Base-by-base conservation (phyloP, 2,797 vertebrate genomes). In the Menidia menidia region DNA sequence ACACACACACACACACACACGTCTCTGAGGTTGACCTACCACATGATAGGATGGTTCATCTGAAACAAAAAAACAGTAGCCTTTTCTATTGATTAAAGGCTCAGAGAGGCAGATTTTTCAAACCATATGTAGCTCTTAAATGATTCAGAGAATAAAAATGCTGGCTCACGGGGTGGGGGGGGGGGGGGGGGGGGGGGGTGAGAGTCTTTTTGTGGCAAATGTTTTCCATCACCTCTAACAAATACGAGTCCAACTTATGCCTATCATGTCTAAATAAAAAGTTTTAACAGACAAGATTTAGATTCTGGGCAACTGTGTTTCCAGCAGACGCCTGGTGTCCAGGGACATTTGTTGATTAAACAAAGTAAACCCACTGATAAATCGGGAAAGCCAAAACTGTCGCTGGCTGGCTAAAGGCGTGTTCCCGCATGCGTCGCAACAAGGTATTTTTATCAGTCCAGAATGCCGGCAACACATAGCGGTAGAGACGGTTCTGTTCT, bases 41-140 rank as follows among this genome's bases (percentile, higher is more conserved):
- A 51, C 18, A 59, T 47, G 53, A 72, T 4, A 18, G n/a, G 31
- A 4, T 56, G 60, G 54, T 14, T 59, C 56, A 64, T 61, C 18
- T 35, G 39, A 57, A 54, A 33, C 3, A 51, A 66, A 39, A 73
- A 13, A 52, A n/a, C 33, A 31, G 19, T 68, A 7, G 12, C n/a
- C 44, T 68, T 58, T 69, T 45, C 59, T 25, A 25, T 25, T 25
- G 25, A 25, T 25, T 25, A 33, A 30, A 30, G 3, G 2, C 71
- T 48, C 25, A 14, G 39, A 25, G 57, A 68, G 57, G 30, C 64
- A 61, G 50, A 72, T 67, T 75, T 60, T 72, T 47, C 6, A 8
- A 85, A 81, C 89, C 89, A 91, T 92, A 88, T 90, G 90, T 77
- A 70, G 68, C 74, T 81, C 76, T 83, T 93, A 80, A 92, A 93